phyloP scores from a whole-genome alignment of 2,113 vertebrate species.

The Cynoglossus semilaevis region DNA sequence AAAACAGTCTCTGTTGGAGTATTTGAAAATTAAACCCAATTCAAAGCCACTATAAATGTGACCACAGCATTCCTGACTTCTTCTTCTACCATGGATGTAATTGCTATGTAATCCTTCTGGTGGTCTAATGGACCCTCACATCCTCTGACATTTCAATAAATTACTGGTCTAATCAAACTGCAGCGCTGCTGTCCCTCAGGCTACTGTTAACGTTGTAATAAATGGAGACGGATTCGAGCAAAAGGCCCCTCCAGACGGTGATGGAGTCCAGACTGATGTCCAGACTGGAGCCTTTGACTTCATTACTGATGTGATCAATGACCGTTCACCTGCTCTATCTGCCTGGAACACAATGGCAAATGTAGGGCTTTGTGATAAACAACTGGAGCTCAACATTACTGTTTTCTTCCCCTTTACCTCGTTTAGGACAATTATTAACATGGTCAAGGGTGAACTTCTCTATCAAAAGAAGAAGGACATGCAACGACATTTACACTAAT shows the following conservation, averaged over 20 bases:
- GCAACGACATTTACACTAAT: neutral
- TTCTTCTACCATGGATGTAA: neutral
- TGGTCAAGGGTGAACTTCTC: slow-evolving; percentile 50
- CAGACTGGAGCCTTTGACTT: neutral
- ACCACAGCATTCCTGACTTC: slow-evolving; percentile 21
- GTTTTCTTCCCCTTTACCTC: slow-evolving; percentile 21
- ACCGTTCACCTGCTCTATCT: slow-evolving; percentile 6
- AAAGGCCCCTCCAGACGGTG: slow-evolving; percentile 6
- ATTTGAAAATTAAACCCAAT: neutral
- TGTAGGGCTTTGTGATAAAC: neutral
- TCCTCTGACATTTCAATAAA: slow-evolving; percentile 31
- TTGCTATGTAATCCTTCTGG: slow-evolving; percentile 1
- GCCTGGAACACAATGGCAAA: neutral
- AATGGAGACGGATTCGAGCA: slow-evolving; percentile 10
- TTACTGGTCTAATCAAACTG: slow-evolving; percentile 21
- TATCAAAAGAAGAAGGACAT: slow-evolving; percentile 48
- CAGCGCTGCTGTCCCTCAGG: neutral
- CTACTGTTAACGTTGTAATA: slow-evolving; percentile 8
- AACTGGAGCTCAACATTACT: neutral
- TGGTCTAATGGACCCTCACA: slow-evolving; percentile 8
- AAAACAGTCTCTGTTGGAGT: no score
- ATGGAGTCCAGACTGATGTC: slow-evolving; percentile 1
- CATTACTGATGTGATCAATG: slow-evolving; percentile 9
- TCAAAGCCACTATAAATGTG: neutral
- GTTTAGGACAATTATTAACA: slow-evolving; percentile 14